phyloP scores from a whole-genome alignment of 2,888 invertebrate species.

The Chouioia cunea region DNA sequence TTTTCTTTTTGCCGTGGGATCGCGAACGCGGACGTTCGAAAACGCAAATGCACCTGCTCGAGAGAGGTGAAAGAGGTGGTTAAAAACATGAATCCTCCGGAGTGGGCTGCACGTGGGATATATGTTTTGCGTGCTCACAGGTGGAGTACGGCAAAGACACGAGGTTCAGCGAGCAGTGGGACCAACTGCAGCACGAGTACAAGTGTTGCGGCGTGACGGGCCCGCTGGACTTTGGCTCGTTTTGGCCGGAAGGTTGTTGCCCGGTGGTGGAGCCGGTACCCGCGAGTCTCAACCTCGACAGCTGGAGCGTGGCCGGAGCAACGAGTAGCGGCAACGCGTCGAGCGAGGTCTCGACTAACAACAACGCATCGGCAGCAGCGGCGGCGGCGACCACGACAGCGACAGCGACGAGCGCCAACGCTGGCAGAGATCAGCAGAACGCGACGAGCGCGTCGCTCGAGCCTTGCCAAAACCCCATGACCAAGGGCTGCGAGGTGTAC shows the following conservation, averaged over 20 bases:
- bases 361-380: too few relatives aligned
- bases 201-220: conserved; percentile 85
- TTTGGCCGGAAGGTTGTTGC: conserved; percentile 65
- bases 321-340: too few relatives aligned
- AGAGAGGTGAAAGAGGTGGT: too few relatives aligned
- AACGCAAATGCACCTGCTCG: too few relatives aligned
- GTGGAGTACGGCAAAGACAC: conserved; percentile 81
- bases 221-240: conserved; percentile 66
- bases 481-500: conserved; percentile 78
- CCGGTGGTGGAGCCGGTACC: conserved; percentile 22
- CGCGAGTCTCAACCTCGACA: conserved; percentile 20
- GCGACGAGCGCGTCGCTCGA: conserved; percentile 56
- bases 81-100: too few relatives aligned
- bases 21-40: too few relatives aligned
- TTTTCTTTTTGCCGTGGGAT: too few relatives aligned
- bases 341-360: too few relatives aligned
- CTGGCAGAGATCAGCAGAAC: conserved; percentile 19
- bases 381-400: conserved; percentile 29
- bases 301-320: not conserved
- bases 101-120: too few relatives aligned
- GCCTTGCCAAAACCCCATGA: conserved; percentile 60
- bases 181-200: conserved; percentile 80
- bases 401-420: not conserved
- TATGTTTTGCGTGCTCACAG: conserved; percentile 56
- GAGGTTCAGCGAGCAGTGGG: conserved; percentile 83